These are phyloP conservation scores for Microctonus brassicae DNA, from an alignment of 2,888 invertebrate species.

Conservation along the genomic window DNA sequence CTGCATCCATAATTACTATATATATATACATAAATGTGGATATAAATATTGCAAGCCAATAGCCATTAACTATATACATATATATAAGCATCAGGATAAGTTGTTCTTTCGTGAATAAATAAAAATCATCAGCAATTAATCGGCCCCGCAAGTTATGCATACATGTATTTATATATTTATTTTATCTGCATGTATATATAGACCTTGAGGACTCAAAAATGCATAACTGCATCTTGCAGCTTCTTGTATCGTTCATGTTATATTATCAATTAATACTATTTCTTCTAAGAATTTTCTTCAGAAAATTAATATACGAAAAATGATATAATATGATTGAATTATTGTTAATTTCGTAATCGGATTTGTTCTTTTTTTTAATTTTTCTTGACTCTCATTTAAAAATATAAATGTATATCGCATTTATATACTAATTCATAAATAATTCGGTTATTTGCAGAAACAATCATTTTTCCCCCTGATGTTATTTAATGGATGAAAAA, in stretches of 20 bases:
- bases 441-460: not conserved
- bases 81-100: slow-evolving; percentile 47
- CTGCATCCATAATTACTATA: slow-evolving; percentile 5
- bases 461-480: not conserved
- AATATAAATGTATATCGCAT: not conserved
- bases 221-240: slow-evolving; percentile 27
- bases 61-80: slow-evolving; percentile 58
- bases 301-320: not conserved
- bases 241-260: not conserved
- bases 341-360: not conserved
- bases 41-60: slow-evolving; percentile 62
- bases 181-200: not conserved
- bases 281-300: not conserved
- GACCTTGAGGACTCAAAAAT: slow-evolving; percentile 47
- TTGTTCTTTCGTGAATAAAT: slow-evolving; percentile 62
- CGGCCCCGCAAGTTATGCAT: slow-evolving; percentile 45
- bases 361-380: not conserved
- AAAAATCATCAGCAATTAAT: slow-evolving; percentile 64
- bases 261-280: slow-evolving; percentile 2
- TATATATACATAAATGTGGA: slow-evolving; percentile 20
- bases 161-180: not conserved
- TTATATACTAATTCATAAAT: too few relatives aligned
- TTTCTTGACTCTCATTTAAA: not conserved
- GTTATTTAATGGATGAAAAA: not conserved
- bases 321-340: not conserved